Evolutionary conservation across 2,797 vertebrate genomes (phyloP).

Genomic region (Esox masquinongy): DNA sequence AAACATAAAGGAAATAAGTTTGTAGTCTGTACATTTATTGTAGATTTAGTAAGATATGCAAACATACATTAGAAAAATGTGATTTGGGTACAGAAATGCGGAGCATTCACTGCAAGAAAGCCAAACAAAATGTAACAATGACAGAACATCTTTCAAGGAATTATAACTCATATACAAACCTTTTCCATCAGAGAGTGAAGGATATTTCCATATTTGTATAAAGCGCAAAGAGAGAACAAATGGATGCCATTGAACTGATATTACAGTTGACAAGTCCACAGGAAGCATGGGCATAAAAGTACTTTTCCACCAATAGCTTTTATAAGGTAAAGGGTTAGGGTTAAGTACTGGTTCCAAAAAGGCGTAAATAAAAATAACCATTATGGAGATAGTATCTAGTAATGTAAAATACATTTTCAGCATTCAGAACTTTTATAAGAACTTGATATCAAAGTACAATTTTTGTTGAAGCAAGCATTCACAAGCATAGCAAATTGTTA

Average conservation of each 20-base stretch:
- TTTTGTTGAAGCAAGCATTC: conserved; percentile 20
- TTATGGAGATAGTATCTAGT: conserved; percentile 1
- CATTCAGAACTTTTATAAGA: conserved; percentile 17
- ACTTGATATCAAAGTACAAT: neutral
- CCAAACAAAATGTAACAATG: neutral
- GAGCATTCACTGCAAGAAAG: neutral
- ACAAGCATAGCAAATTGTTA: conserved; percentile 23
- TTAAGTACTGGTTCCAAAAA: neutral
- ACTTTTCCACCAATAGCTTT: neutral
- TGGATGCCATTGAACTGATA: conserved; percentile 1
- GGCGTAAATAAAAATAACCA: neutral
- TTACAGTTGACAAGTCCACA: neutral
- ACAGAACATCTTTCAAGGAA: neutral
- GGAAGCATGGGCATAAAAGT: neutral
- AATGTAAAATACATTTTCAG: conserved; percentile 10
- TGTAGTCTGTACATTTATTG: too few species aligned
- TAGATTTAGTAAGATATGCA: neutral
- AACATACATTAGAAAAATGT: neutral
- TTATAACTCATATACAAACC: neutral
- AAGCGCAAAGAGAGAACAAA: neutral
- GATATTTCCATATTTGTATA: neutral
- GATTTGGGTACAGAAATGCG: neutral
- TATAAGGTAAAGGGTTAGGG: neutral
- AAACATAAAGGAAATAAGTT: too few species aligned
- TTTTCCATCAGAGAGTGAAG: neutral